Base-by-base conservation (phyloP, 2,113 vertebrate genomes). In the Gymnarchus niloticus region DNA sequence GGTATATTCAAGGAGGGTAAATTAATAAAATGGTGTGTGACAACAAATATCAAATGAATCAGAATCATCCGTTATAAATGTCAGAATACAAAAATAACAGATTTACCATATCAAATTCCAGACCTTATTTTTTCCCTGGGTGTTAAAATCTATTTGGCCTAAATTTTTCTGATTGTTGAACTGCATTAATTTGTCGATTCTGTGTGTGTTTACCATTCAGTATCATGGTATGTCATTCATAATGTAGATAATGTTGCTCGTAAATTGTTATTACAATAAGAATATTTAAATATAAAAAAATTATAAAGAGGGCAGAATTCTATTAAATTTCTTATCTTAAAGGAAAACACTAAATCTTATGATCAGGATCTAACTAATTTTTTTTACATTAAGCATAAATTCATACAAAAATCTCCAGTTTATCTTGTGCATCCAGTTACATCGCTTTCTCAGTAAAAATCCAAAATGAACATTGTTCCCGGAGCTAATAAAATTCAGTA, bases 151-250 rank as follows among this genome's bases (percentile, higher is more conserved):
- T 5, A 54, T 54, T 54, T n/a, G 6, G 51, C 7, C 19, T 56
- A 82, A 41, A 33, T 21, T 52, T 82, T 82, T 28, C 49, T 54
- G 80, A 19, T 82, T 33, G 28, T 54, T 81, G 10, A 81, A 33
- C 28, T 49, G 78, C 78, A 81, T 33, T 54, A 25, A 82, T 82
- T 82, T 82, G 51, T 82, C 28, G 0, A 28, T 41, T 54, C 56
- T 54, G 80, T 21, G 12, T 81, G 59, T 84, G 61, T 83, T 73
- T 76, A 56, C 17, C 28, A 54, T 44, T 78, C 33, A 77, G 51
- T 48, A 51, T 81, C 78, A 61, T 81, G 28, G 77, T 61, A 51
- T 52, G 56, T 56, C 85, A 86, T 81, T 86, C 56, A 61, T 78
- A 25, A n/a, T 85, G 41, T 76, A 85, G 65, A 54, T 59, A 51